Base-by-base conservation (phyloP, 2,888 invertebrate species). In the Linnaemya vulpina region DNA sequence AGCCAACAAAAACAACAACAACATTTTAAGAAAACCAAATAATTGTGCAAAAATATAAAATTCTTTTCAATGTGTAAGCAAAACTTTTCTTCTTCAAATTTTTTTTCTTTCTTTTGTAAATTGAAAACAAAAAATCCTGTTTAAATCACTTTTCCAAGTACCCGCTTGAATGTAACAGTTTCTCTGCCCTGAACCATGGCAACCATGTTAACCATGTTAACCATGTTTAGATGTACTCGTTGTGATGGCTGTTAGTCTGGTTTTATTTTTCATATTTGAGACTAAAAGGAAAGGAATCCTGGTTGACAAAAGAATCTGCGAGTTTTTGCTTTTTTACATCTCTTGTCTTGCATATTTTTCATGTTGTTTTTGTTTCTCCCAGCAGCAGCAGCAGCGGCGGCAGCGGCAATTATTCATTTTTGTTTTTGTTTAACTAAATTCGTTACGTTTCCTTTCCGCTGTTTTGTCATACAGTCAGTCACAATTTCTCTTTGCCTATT, bases 181-280 rank as follows among this genome's bases (percentile, higher is more conserved):
- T 53, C 22, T 7, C 15, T 65, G 49, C 30, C 62, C n/a, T 53
- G 17, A 75, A 81, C 22, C 70, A 75, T 81, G 75, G 75, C 75
- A 75, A 74, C 75, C 68, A 63, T 51, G 53, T 3, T 40, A 75
- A 81, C 22, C 70, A 75, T 81, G 75, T 81, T 68, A 75, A 74
- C 75, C 68, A 63, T 51, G 53, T 3, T 40, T n/a, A n/a, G n/a
- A n/a, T 68, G 17, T 17, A 17, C 20, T 58, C 49, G 1, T 22
- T 25, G 46, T 46, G 51, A 49, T 68, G 43, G 15, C 51, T 53
- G 53, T 53, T 62, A 55, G 60, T 71, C 55, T 17, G 25, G 0
- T 74, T 58, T 58, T 67, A 13, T 53, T 1, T 73, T 73, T 63
- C 1, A 0, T 40, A 5, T 30, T 71, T 71, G 8, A 58, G 13